Percentiles rank a stretch among this genome's conserved stretches.
Evolutionary conservation across 2,888 invertebrate species (phyloP).

Genomic region (Spicauda simplicius): DNA sequence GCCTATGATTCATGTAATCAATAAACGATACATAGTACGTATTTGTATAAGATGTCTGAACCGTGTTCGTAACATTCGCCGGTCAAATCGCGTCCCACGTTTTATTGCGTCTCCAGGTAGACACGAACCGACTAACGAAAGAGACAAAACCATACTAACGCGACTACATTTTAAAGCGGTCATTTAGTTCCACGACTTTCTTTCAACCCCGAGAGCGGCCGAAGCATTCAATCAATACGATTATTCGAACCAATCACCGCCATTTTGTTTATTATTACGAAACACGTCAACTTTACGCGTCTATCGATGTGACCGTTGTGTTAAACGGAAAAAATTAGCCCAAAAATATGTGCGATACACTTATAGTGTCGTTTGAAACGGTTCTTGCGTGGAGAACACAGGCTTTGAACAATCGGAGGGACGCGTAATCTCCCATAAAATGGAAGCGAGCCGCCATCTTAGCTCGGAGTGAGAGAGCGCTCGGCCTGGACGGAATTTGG

Average conservation of each 20-base stretch:
- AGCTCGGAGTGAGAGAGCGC: conserved; percentile 79
- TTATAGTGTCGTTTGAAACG: conserved; percentile 47
- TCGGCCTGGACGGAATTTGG: conserved; percentile 81
- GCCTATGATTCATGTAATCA: conserved; percentile 20
- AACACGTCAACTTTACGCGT: conserved; percentile 9
- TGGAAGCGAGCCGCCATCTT: conserved; percentile 83
- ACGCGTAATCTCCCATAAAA: conserved; percentile 84
- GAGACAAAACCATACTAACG: conserved; percentile 66
- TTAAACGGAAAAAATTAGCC: conserved; percentile 79
- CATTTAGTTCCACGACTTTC: conserved; percentile 48
- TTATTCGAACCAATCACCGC: conserved; percentile 49
- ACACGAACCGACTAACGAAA: conserved; percentile 49
- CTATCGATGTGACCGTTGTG: conserved; percentile 60
- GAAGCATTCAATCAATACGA: conserved; percentile 71
- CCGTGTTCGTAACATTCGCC: conserved; percentile 35
- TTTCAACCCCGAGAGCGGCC: conserved; percentile 37
- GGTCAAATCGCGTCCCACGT: conserved; percentile 44
- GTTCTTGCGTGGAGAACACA: conserved; percentile 45
- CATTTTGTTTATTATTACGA: conserved; percentile 35
- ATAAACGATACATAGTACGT: conserved; percentile 18
- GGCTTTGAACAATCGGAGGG: conserved; percentile 75
- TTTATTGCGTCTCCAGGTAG: conserved; percentile 43
- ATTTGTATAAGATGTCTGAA: conserved; percentile 17
- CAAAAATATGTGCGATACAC: conserved; percentile 80
- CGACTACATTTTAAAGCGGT: conserved; percentile 64